Conservation (phyloP, 2,113 vertebrate genomes). For the Tiliqua scincoides region DNA sequence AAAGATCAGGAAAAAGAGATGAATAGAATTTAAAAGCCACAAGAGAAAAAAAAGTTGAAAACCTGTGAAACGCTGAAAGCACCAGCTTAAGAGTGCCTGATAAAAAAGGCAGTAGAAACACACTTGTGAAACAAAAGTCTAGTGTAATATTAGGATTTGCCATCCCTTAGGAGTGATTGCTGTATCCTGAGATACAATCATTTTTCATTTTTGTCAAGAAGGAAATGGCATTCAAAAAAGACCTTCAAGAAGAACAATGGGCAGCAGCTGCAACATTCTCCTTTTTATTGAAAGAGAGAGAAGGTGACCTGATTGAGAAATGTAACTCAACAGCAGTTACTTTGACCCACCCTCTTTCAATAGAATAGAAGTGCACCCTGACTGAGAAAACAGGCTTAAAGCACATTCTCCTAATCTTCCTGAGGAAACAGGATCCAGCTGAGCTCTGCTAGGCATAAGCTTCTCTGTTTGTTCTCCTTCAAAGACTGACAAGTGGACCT, state of each 20-base stretch:
- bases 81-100: background rate
- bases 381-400: constrained; percentile 54
- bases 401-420: constrained; percentile 48
- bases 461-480: constrained; percentile 46
- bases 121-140: constrained; percentile 44
- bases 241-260: constrained; percentile 57
- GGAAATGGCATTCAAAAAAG: constrained; percentile 54
- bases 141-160: constrained; percentile 39
- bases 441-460: constrained; percentile 43
- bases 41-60: background rate
- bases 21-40: constrained; percentile 15
- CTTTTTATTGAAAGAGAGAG: constrained; percentile 45
- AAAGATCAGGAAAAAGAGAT: background rate
- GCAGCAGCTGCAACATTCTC: constrained; percentile 50
- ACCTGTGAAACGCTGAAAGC: background rate
- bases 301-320: constrained; percentile 62
- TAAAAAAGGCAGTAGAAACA: constrained; percentile 41
- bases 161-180: constrained; percentile 37
- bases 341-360: constrained; percentile 47
- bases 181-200: constrained; percentile 7
- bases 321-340: constrained; percentile 51
- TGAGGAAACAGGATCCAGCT: constrained; percentile 54
- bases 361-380: constrained; percentile 44
- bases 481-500: constrained; percentile 47
- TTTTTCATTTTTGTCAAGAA: constrained; percentile 33